These are phyloP conservation scores for Triplophysa yarkandensis DNA, from an alignment of 2,797 vertebrate species.

Conservation along the genomic window DNA sequence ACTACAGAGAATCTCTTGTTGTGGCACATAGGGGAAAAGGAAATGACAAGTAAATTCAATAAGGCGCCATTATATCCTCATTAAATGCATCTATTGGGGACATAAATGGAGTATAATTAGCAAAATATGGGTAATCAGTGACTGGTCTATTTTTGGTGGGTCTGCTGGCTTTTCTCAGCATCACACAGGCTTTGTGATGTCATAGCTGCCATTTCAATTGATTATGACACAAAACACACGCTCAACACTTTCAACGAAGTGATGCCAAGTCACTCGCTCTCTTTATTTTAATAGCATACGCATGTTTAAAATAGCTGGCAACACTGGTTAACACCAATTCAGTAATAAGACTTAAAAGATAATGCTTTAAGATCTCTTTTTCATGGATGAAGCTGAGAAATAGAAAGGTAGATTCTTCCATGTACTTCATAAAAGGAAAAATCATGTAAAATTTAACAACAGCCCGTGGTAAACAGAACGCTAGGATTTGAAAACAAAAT, in stretches of 20 bases:
- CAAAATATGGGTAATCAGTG: conserved; percentile 93
- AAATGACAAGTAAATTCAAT: conserved; percentile 81
- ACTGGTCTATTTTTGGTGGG: conserved; percentile 82
- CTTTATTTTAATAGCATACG: conserved; percentile 54
- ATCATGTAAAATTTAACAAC: conserved; percentile 21
- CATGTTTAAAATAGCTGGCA: not conserved
- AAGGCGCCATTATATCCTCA: conserved; percentile 87
- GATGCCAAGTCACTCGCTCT: conserved; percentile 61
- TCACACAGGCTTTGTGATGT: conserved; percentile 66
- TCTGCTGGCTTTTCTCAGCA: conserved; percentile 86
- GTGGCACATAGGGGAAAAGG: conserved; percentile 71
- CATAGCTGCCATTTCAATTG: conserved; percentile 61
- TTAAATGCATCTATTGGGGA: conserved; percentile 88
- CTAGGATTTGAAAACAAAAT: conserved; percentile 43
- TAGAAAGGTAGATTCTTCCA: not conserved
- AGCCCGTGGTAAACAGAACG: conserved; percentile 29
- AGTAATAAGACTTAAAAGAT: conserved; percentile 2
- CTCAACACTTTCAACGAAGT: conserved; percentile 53
- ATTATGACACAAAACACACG: conserved; percentile 62
- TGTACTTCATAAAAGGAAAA: not conserved
- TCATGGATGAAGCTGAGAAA: no score
- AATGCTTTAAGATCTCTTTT: not conserved
- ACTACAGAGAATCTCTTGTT: conserved; percentile 67
- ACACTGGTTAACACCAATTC: conserved; percentile 13
- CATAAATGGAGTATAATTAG: conserved; percentile 90